A percentile compares a stretch with the other conserved stretches of the same genome.
These are phyloP conservation scores for Tapirus terrestris DNA, from an alignment of 2,113 vertebrate genomes.

Conservation along the genomic window DNA sequence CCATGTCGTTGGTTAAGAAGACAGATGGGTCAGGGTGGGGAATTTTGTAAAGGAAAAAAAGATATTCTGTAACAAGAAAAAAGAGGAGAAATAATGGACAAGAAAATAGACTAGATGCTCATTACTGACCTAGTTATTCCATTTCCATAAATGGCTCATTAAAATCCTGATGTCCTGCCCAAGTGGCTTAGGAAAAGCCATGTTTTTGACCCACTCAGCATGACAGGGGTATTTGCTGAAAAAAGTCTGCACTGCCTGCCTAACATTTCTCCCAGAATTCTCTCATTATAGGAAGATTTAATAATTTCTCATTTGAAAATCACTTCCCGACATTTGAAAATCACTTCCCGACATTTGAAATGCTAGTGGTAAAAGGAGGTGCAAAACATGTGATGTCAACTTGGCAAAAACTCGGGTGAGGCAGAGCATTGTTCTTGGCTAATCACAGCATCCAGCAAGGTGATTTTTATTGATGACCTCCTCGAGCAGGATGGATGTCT, in stretches of 20 bases:
- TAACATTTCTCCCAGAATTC: neutral
- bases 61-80: neutral
- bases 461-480: neutral
- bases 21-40: neutral
- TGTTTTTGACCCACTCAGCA: neutral
- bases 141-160: neutral
- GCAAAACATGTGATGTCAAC: accelerated
- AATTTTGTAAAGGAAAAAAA: neutral
- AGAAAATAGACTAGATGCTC: neutral
- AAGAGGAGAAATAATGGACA: neutral
- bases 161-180: neutral
- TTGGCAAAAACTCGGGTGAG: neutral
- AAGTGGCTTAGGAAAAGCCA: neutral
- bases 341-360: neutral
- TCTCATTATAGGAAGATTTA: neutral
- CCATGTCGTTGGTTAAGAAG: neutral
- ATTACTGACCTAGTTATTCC: neutral
- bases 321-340: neutral
- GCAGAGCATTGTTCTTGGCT: neutral
- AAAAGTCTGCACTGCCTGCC: neutral
- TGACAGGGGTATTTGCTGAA: neutral
- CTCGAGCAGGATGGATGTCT: neutral
- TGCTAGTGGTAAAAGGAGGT: neutral
- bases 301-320: neutral
- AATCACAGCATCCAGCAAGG: neutral